Evolutionary conservation across 2,797 vertebrate species (phyloP), one percentile per base, ranked within the genome.

Genomic region (Malurus leucopterus): DNA sequence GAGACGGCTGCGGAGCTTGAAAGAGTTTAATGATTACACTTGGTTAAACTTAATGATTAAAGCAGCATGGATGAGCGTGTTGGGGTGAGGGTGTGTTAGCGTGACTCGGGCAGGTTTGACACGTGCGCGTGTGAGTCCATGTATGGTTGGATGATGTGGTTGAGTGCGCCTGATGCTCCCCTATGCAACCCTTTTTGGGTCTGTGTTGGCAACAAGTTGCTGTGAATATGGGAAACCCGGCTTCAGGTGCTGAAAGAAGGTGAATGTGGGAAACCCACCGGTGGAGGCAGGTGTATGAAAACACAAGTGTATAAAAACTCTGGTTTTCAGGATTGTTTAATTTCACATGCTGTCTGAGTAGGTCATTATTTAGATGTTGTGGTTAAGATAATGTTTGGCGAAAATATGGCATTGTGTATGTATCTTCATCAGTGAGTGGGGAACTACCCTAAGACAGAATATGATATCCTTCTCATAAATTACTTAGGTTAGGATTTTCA

Each of bases 111-210:
- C 16, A 13, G 16, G 41, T 9, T 62, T 54, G 29, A 23, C 24
- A 1, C 1, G 11, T 21, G 5, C 4, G 1, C 4, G 13, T 17
- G 44, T 15, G 27, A 13, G 20, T 16, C 44, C 4, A 0, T 14
- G 21, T 5, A 4, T 10, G 30, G 8, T 17, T 30, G 27, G 10
- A 20, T 11, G 38, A 12, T 8, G 2, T 0, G 6, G 6, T 5
- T 21, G 38, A 5, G 15, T 3, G 29, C 0, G 0, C 12, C 13
- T 8, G 6, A 0, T n/a, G 38, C 17, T 64, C 6, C 43, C 15
- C 19, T 3, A 3, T 24, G 20, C 9, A 5, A 3, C 13, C 15
- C 3, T 2, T 16, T 23, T 22, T 10, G 57, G 30, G 19, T n/a
- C 54, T 9, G 38, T 26, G 2, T 14, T 51, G 24, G 36, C 21